Percentiles rank a stretch among this genome's conserved stretches.
phyloP scores from a whole-genome alignment of 2,888 invertebrate species.

The Nomada fucata region DNA sequence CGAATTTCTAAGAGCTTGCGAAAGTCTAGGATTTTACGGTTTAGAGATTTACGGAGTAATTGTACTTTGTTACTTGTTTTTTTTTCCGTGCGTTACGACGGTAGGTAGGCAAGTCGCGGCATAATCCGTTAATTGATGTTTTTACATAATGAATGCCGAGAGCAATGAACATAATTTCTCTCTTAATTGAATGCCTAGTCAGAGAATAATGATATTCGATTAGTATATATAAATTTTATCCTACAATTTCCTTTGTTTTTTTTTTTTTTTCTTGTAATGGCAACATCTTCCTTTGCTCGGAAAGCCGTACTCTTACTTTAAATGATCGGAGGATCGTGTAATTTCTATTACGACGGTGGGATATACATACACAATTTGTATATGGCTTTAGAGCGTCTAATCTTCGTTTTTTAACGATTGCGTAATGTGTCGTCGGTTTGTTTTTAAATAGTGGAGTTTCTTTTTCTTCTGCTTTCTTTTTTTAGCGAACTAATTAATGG shows the following conservation, averaged over 20 bases:
- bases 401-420: constrained; percentile 43
- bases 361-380: neutral
- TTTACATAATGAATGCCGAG: constrained; percentile 48
- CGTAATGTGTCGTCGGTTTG: constrained; percentile 22
- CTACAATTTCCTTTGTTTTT: constrained; percentile 25
- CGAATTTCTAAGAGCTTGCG: constrained; percentile 57
- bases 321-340: constrained; percentile 5
- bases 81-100: constrained; percentile 78
- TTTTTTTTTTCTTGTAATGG: constrained; percentile 35
- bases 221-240: constrained; percentile 53
- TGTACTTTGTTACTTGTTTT: constrained; percentile 78
- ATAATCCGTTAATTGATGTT: constrained; percentile 81
- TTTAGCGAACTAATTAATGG: constrained; percentile 79
- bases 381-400: constrained; percentile 22
- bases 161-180: constrained; percentile 55
- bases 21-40: constrained; percentile 46
- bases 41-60: constrained; percentile 53
- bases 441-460: constrained; percentile 19
- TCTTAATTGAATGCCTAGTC: constrained; percentile 62
- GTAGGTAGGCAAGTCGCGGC: constrained; percentile 78
- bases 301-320: constrained; percentile 16
- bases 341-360: constrained; percentile 27
- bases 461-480: neutral
- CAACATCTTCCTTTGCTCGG: constrained; percentile 41
- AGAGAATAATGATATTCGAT: constrained; percentile 61